phyloP scores from a whole-genome alignment of 1,140 invertebrate species.

The Cryptotermes secundus region DNA sequence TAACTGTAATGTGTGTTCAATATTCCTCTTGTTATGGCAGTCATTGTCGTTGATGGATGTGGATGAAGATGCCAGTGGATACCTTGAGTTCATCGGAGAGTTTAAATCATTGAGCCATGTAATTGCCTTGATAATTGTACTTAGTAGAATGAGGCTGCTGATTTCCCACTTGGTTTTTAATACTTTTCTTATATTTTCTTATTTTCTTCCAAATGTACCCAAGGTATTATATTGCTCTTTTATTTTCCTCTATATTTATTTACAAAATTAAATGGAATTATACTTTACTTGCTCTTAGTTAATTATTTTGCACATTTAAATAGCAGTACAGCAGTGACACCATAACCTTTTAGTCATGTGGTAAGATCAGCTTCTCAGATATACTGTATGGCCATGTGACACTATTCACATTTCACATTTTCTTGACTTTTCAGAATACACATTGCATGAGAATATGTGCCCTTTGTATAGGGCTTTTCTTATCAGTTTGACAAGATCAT shows the following conservation, averaged over 20 bases:
- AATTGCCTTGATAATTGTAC: conserved; percentile 25
- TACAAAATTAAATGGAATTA: neutral
- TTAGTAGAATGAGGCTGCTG: conserved; percentile 19
- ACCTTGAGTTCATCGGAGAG: conserved; percentile 23
- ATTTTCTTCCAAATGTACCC: neutral
- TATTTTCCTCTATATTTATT: neutral
- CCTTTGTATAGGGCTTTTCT: no score
- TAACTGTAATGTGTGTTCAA: neutral
- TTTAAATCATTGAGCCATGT: conserved; percentile 27
- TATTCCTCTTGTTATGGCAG: conserved; percentile 55
- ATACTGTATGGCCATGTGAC: no score
- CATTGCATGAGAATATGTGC: no score
- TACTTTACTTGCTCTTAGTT: neutral
- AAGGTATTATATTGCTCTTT: neutral
- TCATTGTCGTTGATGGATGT: conserved; percentile 67
- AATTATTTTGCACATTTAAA: neutral
- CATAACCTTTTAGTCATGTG: neutral
- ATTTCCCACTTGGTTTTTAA: neutral
- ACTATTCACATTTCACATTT: no score
- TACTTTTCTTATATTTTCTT: neutral
- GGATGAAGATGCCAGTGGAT: conserved; percentile 35
- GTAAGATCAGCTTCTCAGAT: no score
- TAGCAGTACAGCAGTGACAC: neutral
- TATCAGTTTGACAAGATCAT: no score
- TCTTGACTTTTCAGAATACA: no score